Evolutionary conservation across 2,113 vertebrate genomes (phyloP).

Genomic region (Microcebus ravelobensis): DNA sequence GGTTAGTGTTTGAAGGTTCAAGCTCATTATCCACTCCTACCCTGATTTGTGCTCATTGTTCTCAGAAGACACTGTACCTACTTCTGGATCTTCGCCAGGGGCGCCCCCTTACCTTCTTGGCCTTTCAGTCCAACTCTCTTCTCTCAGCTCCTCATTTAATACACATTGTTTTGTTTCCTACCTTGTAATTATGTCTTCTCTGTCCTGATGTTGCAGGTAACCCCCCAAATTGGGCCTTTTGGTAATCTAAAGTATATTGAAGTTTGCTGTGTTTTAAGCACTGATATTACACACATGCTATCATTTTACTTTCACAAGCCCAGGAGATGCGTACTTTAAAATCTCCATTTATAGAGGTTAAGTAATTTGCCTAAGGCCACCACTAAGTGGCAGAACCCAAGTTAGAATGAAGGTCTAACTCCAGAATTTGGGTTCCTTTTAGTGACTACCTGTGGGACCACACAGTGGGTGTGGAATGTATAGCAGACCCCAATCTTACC

Average conservation of each 20-base stretch:
- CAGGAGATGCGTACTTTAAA: not conserved
- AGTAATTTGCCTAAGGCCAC: not conserved
- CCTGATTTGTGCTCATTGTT: not conserved
- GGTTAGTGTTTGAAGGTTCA: not conserved
- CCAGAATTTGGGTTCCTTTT: not conserved
- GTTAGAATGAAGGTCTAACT: not conserved
- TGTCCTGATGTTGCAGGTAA: not conserved
- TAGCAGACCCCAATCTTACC: not conserved
- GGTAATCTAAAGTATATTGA: not conserved
- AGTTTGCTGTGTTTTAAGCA: not conserved
- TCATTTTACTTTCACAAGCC: not conserved
- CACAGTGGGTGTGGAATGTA: not conserved
- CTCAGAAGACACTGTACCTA: not conserved
- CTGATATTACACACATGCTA: not conserved
- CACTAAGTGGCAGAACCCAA: not conserved
- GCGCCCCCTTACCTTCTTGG: not conserved
- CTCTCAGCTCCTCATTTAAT: not conserved
- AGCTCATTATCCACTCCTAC: not conserved
- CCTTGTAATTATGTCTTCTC: not conserved
- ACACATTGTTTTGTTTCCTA: not conserved
- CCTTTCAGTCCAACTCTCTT: not conserved
- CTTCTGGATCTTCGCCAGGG: not conserved
- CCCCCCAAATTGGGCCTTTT: not conserved
- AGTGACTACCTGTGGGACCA: not conserved
- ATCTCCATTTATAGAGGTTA: not conserved